These are phyloP conservation scores for Slavum lentiscoides DNA, from an alignment of 2,888 invertebrate genomes.

Conservation along the genomic window DNA sequence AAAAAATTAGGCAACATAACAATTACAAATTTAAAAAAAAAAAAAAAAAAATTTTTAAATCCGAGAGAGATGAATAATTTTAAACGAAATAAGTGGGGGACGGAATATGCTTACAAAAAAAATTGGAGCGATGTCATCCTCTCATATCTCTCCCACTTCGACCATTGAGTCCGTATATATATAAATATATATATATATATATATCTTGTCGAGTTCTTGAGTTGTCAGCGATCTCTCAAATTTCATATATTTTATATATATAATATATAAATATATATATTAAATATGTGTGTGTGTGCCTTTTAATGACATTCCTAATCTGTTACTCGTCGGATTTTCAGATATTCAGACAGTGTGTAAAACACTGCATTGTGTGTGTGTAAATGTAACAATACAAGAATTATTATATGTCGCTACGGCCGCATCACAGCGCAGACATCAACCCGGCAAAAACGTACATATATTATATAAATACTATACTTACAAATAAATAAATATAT, in stretches of 20 bases:
- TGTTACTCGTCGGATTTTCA: slow-evolving; percentile 52
- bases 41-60: no score
- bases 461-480: neutral
- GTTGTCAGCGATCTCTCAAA: neutral
- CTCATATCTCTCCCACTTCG: no score
- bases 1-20: no score
- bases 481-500: slow-evolving; percentile 32
- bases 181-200: no score
- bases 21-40: no score
- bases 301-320: slow-evolving; percentile 39
- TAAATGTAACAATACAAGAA: slow-evolving; percentile 18
- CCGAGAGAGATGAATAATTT: no score
- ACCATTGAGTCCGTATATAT: no score
- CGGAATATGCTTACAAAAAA: no score
- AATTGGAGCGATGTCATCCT: no score
- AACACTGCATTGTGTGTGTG: slow-evolving; percentile 13
- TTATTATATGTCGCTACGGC: slow-evolving; percentile 29
- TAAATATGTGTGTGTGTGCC: neutral
- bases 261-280: neutral
- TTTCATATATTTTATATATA: neutral
- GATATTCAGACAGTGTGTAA: slow-evolving; percentile 41
- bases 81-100: no score
- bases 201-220: no score
- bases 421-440: slow-evolving; percentile 28
- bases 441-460: slow-evolving; percentile 46